A percentile compares a stretch with the other conserved stretches of the same genome.
Conservation (phyloP, 2,888 invertebrate species). For the Pogonocherus hispidulus region DNA sequence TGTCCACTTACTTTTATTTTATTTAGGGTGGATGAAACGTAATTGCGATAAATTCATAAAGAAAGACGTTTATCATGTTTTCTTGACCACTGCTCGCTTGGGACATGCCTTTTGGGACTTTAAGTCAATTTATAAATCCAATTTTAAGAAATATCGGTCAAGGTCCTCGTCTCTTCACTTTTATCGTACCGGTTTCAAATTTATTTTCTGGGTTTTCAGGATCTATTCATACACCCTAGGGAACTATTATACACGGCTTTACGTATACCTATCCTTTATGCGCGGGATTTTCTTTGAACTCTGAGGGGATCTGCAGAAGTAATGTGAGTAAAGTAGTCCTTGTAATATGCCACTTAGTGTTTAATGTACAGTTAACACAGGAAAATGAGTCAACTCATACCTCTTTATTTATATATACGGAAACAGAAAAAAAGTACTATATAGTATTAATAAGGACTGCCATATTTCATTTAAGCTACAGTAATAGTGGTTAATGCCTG, state of each 20-base stretch:
- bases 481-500: no score
- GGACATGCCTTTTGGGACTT: constrained; percentile 2
- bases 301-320: neutral
- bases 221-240: constrained; percentile 2
- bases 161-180: constrained; percentile 16
- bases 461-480: no score
- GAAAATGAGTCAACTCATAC: no score
- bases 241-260: neutral
- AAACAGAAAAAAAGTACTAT: no score
- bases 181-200: neutral
- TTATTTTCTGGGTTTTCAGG: constrained; percentile 13
- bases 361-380: no score
- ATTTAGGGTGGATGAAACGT: neutral
- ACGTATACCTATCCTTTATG: neutral
- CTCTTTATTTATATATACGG: no score
- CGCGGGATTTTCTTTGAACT: neutral
- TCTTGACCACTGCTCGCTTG: constrained; percentile 6
- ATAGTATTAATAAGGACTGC: no score
- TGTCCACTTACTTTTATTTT: constrained; percentile 2
- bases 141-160: constrained; percentile 21
- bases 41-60: neutral
- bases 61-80: neutral
- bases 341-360: no score
- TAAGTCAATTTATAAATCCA: constrained; percentile 7
- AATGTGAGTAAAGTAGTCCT: neutral